Base-by-base conservation (phyloP, 1,140 invertebrate genomes). In the Brachionus angularis region DNA sequence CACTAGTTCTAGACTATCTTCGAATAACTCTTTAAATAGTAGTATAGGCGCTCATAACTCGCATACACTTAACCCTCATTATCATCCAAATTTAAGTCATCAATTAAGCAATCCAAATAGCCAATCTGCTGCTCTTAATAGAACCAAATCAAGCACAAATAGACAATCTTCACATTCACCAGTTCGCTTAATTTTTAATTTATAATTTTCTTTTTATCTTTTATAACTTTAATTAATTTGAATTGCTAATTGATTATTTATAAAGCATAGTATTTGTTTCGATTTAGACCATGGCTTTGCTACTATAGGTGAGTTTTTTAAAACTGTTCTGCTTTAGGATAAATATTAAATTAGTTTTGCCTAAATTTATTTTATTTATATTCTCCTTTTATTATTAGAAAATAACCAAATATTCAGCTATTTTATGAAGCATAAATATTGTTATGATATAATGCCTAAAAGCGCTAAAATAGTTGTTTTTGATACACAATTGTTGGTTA, bases 391-490 rank as follows among this genome's bases (percentile, higher is more conserved):
- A n/a, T n/a, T n/a, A n/a, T n/a, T n/a, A 67, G 62, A 67, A 16
- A 67, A 50, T 27, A 67, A 50, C 10, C 62, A 70, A 42, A 70
- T 70, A 33, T 70, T 50, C 42, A 53, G 36, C 36, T 46, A 70
- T 70, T 82, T 99, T 85, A 98, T 98, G 87, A 93, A 94, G 82
- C 94, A 94, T 80, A 94, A 98, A 86, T 94, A 93, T 82, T 98
- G 95, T 81, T 98, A 98, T 84, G 96, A 98, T 85, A 86, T 98
- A 76, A 98, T 99, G 81, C 96, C 96, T 49, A 96, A 93, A 46
- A 96, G 93, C 80, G 93, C 94, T 67, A 99, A 99, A 84, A 84
- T 99, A 76, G 95, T 99, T 61, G 93, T 99, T 53, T 98, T 99
- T 83, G 96, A 99, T 83, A 98, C 94, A n/a, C 90, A 96, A 78